Evolutionary conservation across 2,113 vertebrate genomes (phyloP), one percentile per base, ranked within the genome.

Genomic region (Seriola rivoliana): DNA sequence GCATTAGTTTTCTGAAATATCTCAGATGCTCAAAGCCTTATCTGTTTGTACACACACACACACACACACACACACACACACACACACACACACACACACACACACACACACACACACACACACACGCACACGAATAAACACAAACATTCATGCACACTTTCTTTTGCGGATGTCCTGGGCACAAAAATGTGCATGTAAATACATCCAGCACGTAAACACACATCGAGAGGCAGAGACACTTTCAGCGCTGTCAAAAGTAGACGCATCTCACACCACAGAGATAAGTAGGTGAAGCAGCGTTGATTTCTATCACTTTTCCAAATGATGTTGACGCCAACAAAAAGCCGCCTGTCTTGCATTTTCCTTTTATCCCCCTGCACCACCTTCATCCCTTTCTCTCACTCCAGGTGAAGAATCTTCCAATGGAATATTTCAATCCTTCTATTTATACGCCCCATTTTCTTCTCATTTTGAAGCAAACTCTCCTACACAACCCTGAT

Each of bases 1-100:
- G 81, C 67, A 71, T 90, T 91, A 85, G 87, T 86, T 92, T 89
- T 91, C 74, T 80, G 89, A 85, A 89, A 87, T 87, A 86, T 90
- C 75, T 85, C 72, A 82, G 81, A 84, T 80, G 82, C 89, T 92
- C 85, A 81, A 82, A 89, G 89, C 67, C 67, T 85, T 91, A 85
- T 89, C 89, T 86, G 64, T 87, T 87, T 80, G 70, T 70, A 19
- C 69, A 69, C 72, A 48, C 13, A 48, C 14, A 48, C 13, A 48
- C 13, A 48, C 14, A 48, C 13, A 16, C 46, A 48, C 46, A 3
- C 13, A 48, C 46, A 17, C 50, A 8, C 9, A n/a, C 84, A 34
- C 66, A 80, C 55, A 71, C 70, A 69, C 72, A 63, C 50, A 69
- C 72, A 48, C n/a, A 48, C 13, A 48, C 14, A 48, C 13, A 16